Conservation (phyloP, 2,113 vertebrate genomes). For the Eptatretus burgeri region DNA sequence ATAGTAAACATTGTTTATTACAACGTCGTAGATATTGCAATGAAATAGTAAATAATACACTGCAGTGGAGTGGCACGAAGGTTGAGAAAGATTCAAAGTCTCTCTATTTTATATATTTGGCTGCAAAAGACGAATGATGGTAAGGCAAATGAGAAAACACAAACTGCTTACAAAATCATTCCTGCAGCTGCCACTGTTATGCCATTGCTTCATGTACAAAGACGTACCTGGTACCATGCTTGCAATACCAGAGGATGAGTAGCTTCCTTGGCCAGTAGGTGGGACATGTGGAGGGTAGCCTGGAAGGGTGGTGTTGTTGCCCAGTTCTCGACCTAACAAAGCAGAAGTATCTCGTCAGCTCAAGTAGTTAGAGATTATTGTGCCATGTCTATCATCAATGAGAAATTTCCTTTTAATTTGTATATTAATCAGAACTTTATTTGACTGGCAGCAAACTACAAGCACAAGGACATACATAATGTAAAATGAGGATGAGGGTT, state of each 20-base stretch:
- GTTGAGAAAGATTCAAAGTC: too few relatives aligned
- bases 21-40: too few relatives aligned
- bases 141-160: background rate
- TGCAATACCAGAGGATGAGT: slow-evolving; percentile 46
- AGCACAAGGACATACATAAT: too few relatives aligned
- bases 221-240: slow-evolving; percentile 54
- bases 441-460: too few relatives aligned
- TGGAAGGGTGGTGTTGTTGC: slow-evolving; percentile 31
- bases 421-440: too few relatives aligned
- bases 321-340: background rate
- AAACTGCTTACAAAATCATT: background rate
- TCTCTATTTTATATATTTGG: too few relatives aligned
- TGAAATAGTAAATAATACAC: too few relatives aligned
- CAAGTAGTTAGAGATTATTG: background rate
- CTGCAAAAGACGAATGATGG: too few relatives aligned
- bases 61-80: too few relatives aligned
- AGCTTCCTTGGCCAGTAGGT: slow-evolving; percentile 32
- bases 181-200: background rate
- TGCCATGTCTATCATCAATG: background rate
- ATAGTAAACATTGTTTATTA: too few relatives aligned
- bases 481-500: too few relatives aligned
- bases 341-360: background rate
- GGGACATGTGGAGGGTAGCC: slow-evolving; percentile 67
- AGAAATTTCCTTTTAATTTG: background rate
- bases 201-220: background rate